Evolutionary conservation across 2,797 vertebrate species (phyloP), one percentile per base, ranked within the genome.

Genomic region (Sebastes jordani): DNA sequence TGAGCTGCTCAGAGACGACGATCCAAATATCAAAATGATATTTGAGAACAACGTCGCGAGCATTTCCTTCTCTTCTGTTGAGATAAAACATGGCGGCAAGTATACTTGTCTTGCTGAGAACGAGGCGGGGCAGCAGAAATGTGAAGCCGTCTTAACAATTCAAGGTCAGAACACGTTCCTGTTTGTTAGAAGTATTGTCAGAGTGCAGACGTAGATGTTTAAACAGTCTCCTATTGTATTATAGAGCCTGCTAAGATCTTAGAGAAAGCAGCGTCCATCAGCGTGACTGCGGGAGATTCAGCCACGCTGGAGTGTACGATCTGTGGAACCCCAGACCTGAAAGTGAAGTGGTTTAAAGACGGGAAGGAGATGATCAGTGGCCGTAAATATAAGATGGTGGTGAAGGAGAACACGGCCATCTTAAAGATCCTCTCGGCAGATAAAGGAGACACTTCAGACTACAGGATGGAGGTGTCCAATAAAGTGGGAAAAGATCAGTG

Each of bases 321-420:
- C 49, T 88, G 96, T 79, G 98, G 98, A 93, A 99, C 97, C 88
- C 97, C 97, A 73, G 97, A 98, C 22, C 95, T 99, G 46, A 98
- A 97, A 95, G 96, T 96, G n/a, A 98, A 97, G 78, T 99, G 98
- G 98, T 96, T 98, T 84, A 97, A 96, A 95, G 95, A 98, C 3
- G 97, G 95, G 66, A 98, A 96, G 60, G 96, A 97, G 74, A 94
- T 99, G 83, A 93, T 89, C 65, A 92, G 96, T 75, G 97, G 97
- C 81, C 97, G 98, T 89, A 99, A 99, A 93, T 98, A 98, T 61
- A 97, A 97, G 84, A 95, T 97, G 77, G 96, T 93, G 22, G 92
- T 98, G 84, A 99, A 98, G 93, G 97, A 97, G 79, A 97, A 96
- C 4, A 74, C 95, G 29, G 97, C 98, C 69, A 95, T 94, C 60